Conservation (phyloP, 2,888 invertebrate species). For the Piscicola geometra region DNA sequence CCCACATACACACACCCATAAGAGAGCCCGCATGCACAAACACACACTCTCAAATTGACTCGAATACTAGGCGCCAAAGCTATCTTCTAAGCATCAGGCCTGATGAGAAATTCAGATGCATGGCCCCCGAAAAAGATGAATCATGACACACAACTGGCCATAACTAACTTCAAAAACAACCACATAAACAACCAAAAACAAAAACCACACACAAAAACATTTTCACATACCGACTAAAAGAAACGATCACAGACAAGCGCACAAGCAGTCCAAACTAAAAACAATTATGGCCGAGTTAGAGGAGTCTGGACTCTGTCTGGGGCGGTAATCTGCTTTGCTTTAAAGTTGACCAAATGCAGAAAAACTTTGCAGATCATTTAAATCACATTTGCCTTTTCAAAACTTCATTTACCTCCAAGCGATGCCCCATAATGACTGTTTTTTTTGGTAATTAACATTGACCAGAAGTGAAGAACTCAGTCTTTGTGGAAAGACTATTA, state of each 20-base stretch:
- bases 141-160: not conserved
- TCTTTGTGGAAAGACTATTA: too few relatives aligned
- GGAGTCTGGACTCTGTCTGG: constrained; percentile 7
- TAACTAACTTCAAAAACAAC: not conserved
- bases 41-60: not conserved
- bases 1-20: too few relatives aligned
- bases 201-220: too few relatives aligned
- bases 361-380: not conserved
- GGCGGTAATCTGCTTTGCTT: constrained; percentile 7
- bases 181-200: not conserved
- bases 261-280: not conserved
- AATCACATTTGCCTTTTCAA: too few relatives aligned
- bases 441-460: too few relatives aligned
- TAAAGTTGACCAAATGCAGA: constrained; percentile 2
- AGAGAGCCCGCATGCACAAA: not conserved
- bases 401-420: too few relatives aligned
- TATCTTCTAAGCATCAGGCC: too few relatives aligned
- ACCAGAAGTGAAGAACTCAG: too few relatives aligned
- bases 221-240: not conserved
- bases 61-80: too few relatives aligned
- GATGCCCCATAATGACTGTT: too few relatives aligned
- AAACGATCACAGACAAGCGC: not conserved
- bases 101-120: too few relatives aligned
- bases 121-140: not conserved
- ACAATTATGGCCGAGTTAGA: constrained; percentile 8